Base-by-base conservation (phyloP, 64 coral and sea anemone genomes). In the Stichodactyla mertensii region DNA sequence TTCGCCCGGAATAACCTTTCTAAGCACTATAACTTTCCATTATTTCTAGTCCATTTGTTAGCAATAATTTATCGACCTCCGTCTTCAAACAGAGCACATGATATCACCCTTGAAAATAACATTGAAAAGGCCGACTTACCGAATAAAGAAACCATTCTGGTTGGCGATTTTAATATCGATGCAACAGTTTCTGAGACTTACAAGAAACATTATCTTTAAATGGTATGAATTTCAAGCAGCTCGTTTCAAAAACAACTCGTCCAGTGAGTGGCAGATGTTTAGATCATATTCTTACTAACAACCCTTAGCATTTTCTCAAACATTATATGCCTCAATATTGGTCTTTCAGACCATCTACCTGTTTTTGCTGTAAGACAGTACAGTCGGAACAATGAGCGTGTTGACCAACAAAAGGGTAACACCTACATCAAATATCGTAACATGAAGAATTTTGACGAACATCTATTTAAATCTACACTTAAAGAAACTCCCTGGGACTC, bases 181-280 rank as follows among this genome's bases (percentile, higher is more conserved):
- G 56, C 56, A 11, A 58, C 5, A 58, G 14, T 11, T 15, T 9
- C 14, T 15, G 14, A 58, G 14, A 4, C 8, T 4, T 58, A 3
- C 14, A 58, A 58, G 56, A 4, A 4, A 57, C 56, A 57, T 14
- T 0, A 86, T 80, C 84, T 36, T 23, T 95, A 23, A 61, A 55
- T 8, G 83, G 71, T 78, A 92, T 95, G 83, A 84, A 95, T 88
- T 86, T 92, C 85, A 86, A 80, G 61, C 89, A 95, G 56, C 88
- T 91, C 2, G 57, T 92, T 11, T 58, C 87, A 83, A 51, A 67
- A 83, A 52, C 83, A 71, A 95, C 90, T 69, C 64, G 93, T 71
- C 89, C 87, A 0, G 61, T 69, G 0, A 92, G 93, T 54, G 82
- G 84, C 52, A 87, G 83, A 31, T 92, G 93, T 83, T 23, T 95